A percentile compares a stretch with the other conserved stretches of the same genome.
Conservation (phyloP, 2,888 invertebrate species). For the Chrysolina oricalcia region DNA sequence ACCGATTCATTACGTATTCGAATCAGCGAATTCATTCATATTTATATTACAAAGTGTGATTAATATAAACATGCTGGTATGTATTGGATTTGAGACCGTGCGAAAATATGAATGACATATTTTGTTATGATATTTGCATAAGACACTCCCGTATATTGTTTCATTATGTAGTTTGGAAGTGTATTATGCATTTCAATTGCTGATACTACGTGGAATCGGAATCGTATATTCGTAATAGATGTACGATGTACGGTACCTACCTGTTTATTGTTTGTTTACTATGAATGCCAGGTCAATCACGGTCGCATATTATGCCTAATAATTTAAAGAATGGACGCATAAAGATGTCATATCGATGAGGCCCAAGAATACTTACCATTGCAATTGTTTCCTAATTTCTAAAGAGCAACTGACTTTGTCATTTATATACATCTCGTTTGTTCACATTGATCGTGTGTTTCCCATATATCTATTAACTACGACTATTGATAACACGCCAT, state of each 20-base stretch:
- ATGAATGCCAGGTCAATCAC: conserved; percentile 16
- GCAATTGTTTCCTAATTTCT: too few species aligned
- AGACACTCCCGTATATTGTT: conserved; percentile 59
- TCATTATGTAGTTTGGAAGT: conserved; percentile 56
- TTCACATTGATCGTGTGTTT: too few species aligned
- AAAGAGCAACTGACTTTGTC: too few species aligned
- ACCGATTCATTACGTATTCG: conserved; percentile 53
- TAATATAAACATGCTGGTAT: conserved; percentile 60
- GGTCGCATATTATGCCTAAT: neutral
- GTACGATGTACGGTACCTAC: conserved; percentile 35
- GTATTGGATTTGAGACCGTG: conserved; percentile 60
- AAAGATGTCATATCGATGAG: neutral
- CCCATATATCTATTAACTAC: too few species aligned
- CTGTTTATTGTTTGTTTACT: conserved; percentile 13
- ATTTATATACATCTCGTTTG: too few species aligned
- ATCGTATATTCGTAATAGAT: conserved; percentile 56
- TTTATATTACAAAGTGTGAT: conserved; percentile 60
- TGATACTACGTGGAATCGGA: conserved; percentile 57
- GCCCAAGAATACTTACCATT: too few species aligned
- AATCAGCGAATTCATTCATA: conserved; percentile 58
- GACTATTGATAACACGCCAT: too few species aligned
- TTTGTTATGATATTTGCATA: conserved; percentile 63
- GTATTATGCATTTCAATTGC: conserved; percentile 53
- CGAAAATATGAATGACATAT: conserved; percentile 67
- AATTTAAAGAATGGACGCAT: neutral